These are phyloP conservation scores for Steromphala cineraria DNA, from an alignment of 2,888 invertebrate genomes.

Conservation along the genomic window DNA sequence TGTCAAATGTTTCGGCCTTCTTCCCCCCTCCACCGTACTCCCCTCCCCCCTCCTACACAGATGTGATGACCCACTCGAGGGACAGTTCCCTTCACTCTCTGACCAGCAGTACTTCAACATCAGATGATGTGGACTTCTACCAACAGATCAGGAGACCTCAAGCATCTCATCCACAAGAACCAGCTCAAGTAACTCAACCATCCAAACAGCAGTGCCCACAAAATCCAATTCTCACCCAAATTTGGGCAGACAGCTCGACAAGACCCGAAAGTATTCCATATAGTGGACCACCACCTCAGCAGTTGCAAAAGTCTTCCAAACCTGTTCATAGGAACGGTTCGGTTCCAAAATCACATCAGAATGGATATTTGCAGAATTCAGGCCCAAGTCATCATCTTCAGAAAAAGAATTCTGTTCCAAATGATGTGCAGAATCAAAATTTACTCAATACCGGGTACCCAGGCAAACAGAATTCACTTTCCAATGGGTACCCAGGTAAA, in stretches of 20 bases:
- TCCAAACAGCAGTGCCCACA: neutral
- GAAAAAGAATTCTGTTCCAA: no score
- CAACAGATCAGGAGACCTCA: slow-evolving; percentile 26
- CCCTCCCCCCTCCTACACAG: slow-evolving; percentile 55
- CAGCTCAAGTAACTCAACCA: neutral
- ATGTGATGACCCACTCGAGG: slow-evolving; percentile 48
- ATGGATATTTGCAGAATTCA: no score
- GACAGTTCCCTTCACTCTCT: slow-evolving; percentile 46
- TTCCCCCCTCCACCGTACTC: slow-evolving; percentile 52
- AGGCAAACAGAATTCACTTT: no score
- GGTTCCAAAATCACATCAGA: no score
- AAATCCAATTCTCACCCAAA: neutral
- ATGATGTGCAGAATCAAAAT: neutral
- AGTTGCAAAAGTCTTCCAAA: neutral
- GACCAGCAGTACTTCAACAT: slow-evolving; percentile 26
- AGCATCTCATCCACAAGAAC: neutral
- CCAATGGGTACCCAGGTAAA: no score
- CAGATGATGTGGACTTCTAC: slow-evolving; percentile 24
- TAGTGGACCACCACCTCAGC: neutral
- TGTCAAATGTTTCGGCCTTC: slow-evolving; percentile 22
- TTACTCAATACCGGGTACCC: no score
- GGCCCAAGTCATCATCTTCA: no score
- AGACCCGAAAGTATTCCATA: neutral
- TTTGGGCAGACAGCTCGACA: neutral
- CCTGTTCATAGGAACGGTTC: no score